Conservation (phyloP, 2,797 vertebrate genomes). For the Sitta carolinensis region DNA sequence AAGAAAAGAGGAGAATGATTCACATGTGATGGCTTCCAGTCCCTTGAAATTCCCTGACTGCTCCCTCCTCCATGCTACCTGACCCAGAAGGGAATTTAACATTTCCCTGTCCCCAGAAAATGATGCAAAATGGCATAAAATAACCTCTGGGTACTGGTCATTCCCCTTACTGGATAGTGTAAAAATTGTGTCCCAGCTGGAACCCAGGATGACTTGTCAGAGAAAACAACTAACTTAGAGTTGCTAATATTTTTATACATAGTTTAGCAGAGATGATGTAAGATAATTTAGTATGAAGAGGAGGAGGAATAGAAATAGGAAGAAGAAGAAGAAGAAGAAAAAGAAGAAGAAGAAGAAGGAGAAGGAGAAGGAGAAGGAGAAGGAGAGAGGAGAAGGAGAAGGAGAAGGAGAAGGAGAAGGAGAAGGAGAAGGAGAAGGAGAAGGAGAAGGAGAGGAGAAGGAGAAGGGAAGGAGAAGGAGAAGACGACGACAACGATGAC, state of each 20-base stretch:
- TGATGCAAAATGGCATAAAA: not conserved
- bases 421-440: too few relatives aligned
- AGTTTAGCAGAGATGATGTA: rapidly evolving
- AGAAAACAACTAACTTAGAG: not conserved
- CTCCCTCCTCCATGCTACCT: rapidly evolving
- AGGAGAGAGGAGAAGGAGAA: not conserved
- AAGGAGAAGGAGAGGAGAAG: too few relatives aligned
- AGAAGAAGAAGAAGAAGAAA: too few relatives aligned
- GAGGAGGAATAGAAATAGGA: not conserved
- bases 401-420: too few relatives aligned
- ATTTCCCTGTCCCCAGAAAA: not conserved
- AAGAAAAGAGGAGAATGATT: not conserved
- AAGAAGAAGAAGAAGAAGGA: too few relatives aligned
- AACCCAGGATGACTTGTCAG: rapidly evolving
- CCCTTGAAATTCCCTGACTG: too few relatives aligned
- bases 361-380: not conserved
- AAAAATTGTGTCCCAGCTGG: not conserved
- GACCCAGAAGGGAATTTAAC: not conserved
- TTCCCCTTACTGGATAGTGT: not conserved
- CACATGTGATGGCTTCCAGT: too few relatives aligned
- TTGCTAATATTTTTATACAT: not conserved
- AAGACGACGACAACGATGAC: too few relatives aligned
- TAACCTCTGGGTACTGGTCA: not conserved
- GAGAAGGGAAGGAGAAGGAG: too few relatives aligned
- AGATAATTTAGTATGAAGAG: not conserved